These are phyloP conservation scores for Trichonephila inaurata DNA, from an alignment of 1,140 invertebrate genomes.

Conservation along the genomic window DNA sequence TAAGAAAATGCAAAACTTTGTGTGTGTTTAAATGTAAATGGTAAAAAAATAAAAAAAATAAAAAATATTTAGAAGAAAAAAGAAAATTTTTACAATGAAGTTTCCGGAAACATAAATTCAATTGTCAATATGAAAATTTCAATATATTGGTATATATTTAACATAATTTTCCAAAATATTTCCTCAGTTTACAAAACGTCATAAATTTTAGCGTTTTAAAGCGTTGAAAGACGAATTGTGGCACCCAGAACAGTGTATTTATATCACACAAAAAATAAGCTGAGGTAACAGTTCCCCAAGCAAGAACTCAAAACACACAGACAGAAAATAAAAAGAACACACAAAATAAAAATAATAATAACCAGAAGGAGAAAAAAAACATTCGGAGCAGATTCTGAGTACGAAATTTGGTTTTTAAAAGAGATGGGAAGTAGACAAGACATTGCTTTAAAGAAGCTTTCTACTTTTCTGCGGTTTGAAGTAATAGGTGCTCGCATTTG, in stretches of 20 bases:
- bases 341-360: not conserved
- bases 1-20: too few relatives aligned
- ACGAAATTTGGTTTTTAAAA: slow-evolving; percentile 48
- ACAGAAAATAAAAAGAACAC: not conserved
- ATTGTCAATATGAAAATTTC: not conserved
- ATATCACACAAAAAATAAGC: too few relatives aligned
- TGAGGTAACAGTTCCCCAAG: not conserved
- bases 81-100: too few relatives aligned
- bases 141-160: not conserved
- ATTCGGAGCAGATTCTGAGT: not conserved
- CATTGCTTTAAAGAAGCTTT: not conserved
- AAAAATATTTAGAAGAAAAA: too few relatives aligned
- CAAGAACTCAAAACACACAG: not conserved
- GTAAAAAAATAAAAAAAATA: too few relatives aligned
- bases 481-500: not conserved
- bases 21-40: too few relatives aligned
- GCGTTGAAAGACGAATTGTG: not conserved
- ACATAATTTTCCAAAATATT: not conserved
- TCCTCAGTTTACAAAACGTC: not conserved
- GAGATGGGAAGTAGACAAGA: slow-evolving; percentile 27
- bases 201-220: not conserved
- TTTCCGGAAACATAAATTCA: not conserved
- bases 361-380: not conserved
- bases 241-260: too few relatives aligned
- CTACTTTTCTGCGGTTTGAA: not conserved